Base-by-base conservation (phyloP, 2,797 vertebrate species). In the Pyrocephalus nanus region DNA sequence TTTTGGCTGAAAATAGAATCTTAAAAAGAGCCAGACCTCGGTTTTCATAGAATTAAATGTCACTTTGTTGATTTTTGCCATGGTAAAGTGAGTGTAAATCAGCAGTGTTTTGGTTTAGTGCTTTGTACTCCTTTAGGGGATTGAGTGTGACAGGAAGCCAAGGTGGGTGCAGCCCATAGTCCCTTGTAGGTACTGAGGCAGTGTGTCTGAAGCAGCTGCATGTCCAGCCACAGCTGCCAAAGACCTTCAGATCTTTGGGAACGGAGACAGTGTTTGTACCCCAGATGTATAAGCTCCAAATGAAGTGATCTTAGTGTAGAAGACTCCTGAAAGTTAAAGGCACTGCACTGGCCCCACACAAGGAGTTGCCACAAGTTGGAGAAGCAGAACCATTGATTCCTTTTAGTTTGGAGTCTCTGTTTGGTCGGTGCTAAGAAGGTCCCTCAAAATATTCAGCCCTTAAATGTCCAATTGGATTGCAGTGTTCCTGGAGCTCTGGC, bases 1-100 rank as follows among this genome's bases (percentile, higher is more conserved):
- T 95, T 80, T 66, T 75, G 73, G 36, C 74, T 90, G 80, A 67
- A 75, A 70, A 60, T 6, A 48, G 43, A 47, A 53, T 34, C 78
- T 66, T 8, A 21, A 47, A 95, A 74, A 64, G 36, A 90, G 17
- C 14, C 36, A 72, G 54, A 5, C 26, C 16, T 30, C 12, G 1
- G 8, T 75, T 92, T 84, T 38, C 30, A 25, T 45, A 38, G 62
- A 1, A 3, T 81, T 86, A 76, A 72, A 50, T 21, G 20, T 72
- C 4, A 5, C 62, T 92, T 86, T 64, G 14, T 88, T 67, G 81
- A 30, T 80, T 71, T 11, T 11, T 4, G 0, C 32, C 11, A 8
- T 42, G 48, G 45, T 62, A 47, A 82, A 79, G 54, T 30, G 48
- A 76, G 45, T 61, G 36, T 38, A 66, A 92, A 90, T 88, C 23